Percentiles rank a stretch among this genome's conserved stretches.
These are phyloP conservation scores for Sardina pilchardus DNA, from an alignment of 2,113 vertebrate genomes.

Conservation along the genomic window DNA sequence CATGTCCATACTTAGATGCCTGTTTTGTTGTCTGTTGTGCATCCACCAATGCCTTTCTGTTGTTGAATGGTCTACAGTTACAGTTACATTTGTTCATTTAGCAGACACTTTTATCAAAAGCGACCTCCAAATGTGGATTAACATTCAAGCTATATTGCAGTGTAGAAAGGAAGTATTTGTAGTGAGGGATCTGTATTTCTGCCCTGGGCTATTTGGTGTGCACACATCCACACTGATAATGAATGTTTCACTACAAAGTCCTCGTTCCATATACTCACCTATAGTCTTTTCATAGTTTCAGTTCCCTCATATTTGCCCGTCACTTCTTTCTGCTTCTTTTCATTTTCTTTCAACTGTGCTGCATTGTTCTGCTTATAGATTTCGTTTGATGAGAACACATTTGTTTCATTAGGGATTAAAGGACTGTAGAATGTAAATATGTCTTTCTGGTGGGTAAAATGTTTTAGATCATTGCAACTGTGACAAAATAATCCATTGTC, in stretches of 20 bases:
- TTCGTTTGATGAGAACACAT: constrained; percentile 1
- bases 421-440: constrained; percentile 20
- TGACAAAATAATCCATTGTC: constrained; percentile 6
- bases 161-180: neutral
- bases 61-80: neutral
- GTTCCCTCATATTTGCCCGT: neutral
- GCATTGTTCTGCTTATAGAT: constrained; percentile 12
- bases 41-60: neutral
- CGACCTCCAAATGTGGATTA: no score
- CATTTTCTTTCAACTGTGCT: neutral
- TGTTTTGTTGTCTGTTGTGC: neutral
- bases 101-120: no score
- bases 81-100: no score
- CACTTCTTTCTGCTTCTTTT: neutral
- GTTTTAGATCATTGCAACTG: constrained; percentile 17
- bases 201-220: neutral
- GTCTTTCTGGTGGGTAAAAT: constrained; percentile 9
- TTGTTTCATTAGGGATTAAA: constrained; percentile 22
- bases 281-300: neutral
- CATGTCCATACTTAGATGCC: neutral
- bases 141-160: no score
- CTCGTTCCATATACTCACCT: neutral
- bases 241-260: neutral
- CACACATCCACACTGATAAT: neutral
- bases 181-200: neutral